Percentiles rank a stretch among this genome's conserved stretches.
Conservation (phyloP, 2,888 invertebrate species). For the Mimumesa dahlbomi region DNA sequence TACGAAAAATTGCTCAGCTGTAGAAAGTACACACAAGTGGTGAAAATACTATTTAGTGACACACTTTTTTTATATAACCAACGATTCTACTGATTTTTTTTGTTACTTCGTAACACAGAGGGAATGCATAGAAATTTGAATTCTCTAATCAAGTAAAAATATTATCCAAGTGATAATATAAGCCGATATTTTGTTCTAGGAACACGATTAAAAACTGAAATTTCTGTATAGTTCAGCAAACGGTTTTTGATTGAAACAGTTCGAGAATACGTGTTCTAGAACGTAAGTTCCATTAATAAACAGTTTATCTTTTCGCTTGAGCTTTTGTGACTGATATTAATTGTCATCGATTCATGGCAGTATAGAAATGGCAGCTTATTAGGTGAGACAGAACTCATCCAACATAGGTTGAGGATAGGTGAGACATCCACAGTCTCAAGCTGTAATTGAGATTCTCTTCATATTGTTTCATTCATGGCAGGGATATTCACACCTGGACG, state of each 20-base stretch:
- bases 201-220: constrained; percentile 6
- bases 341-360: constrained; percentile 76
- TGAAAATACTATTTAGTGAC: constrained; percentile 24
- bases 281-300: constrained; percentile 27
- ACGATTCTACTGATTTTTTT: constrained; percentile 25
- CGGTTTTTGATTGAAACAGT: constrained; percentile 38
- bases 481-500: constrained; percentile 42
- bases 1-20: constrained; percentile 22
- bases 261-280: constrained; percentile 22
- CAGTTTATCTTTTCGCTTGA: constrained; percentile 46
- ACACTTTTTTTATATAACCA: constrained; percentile 17
- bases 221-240: constrained; percentile 15
- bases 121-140: constrained; percentile 50
- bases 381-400: constrained; percentile 64
- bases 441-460: constrained; percentile 49
- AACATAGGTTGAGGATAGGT: constrained; percentile 50
- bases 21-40: constrained; percentile 31
- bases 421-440: constrained; percentile 32
- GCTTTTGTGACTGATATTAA: constrained; percentile 60
- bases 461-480: constrained; percentile 18
- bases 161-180: not conserved
- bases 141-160: constrained; percentile 3
- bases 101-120: constrained; percentile 33
- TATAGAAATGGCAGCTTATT: constrained; percentile 79
- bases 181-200: not conserved